Conservation (phyloP, 2,113 vertebrate genomes). For the Mola mola region DNA sequence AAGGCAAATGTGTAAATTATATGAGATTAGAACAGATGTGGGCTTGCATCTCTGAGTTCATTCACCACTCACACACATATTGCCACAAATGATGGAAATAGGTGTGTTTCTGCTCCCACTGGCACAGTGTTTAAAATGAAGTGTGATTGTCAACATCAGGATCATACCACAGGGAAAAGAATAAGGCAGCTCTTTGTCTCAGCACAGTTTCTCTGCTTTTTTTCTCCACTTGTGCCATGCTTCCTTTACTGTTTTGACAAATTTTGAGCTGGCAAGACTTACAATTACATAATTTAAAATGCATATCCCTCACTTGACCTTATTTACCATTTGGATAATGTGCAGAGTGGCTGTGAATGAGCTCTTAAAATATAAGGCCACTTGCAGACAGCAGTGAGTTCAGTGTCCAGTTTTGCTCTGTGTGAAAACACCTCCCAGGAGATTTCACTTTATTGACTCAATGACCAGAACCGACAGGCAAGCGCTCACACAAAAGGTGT, state of each 20-base stretch:
- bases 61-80: too few relatives aligned
- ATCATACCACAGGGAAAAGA: slow-evolving; percentile 35
- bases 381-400: slow-evolving; percentile 7
- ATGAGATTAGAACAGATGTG: background rate
- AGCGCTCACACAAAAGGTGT: slow-evolving; percentile 44
- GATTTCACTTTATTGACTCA: slow-evolving; percentile 37
- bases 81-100: too few relatives aligned
- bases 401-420: slow-evolving; percentile 16
- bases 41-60: slow-evolving; percentile 9
- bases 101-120: background rate
- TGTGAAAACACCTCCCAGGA: slow-evolving; percentile 17
- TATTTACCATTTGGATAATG: slow-evolving; percentile 44
- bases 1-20: too few relatives aligned
- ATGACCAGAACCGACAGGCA: slow-evolving; percentile 46
- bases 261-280: slow-evolving; percentile 18
- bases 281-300: slow-evolving; percentile 50
- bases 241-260: slow-evolving; percentile 4
- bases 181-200: slow-evolving; percentile 26
- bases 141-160: slow-evolving; percentile 58
- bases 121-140: slow-evolving; percentile 61
- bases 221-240: slow-evolving; percentile 22
- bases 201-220: slow-evolving; percentile 3
- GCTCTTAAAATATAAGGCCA: slow-evolving; percentile 17
- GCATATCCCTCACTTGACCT: slow-evolving; percentile 39
- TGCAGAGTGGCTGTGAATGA: slow-evolving; percentile 37